These are phyloP conservation scores for Vimba vimba DNA, from an alignment of 2,113 vertebrate genomes.

Conservation along the genomic window DNA sequence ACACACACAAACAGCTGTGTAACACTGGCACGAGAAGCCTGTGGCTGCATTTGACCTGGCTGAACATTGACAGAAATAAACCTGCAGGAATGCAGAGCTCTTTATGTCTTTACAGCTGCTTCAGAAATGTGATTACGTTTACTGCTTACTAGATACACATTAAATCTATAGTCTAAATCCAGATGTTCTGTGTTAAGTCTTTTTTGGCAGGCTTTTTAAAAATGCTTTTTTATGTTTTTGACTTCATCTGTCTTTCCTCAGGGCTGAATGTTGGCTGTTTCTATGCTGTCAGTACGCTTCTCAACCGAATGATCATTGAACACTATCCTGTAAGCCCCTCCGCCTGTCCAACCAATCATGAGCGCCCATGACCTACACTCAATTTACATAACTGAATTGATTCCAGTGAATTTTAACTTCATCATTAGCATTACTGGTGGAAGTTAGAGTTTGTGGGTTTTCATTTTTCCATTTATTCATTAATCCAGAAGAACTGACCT, in stretches of 20 bases:
- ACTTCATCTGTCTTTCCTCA: conserved; percentile 64
- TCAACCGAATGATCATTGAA: conserved; percentile 89
- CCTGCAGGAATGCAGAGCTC: background rate
- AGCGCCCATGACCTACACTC: background rate
- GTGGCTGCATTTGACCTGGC: conserved; percentile 5
- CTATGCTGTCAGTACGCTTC: conserved; percentile 90
- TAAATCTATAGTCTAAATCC: no score
- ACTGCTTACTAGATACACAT: background rate
- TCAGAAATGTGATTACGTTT: background rate
- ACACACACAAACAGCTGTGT: conserved; percentile 1
- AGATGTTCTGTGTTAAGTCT: no score
- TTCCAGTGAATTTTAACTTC: background rate
- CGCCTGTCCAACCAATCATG: background rate
- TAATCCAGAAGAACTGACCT: background rate
- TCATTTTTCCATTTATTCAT: background rate
- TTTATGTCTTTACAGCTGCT: background rate
- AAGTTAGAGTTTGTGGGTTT: background rate
- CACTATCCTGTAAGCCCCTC: conserved; percentile 87
- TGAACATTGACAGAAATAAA: conserved; percentile 29
- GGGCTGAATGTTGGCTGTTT: conserved; percentile 93
- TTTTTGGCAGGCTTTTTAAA: background rate
- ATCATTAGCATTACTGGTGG: background rate
- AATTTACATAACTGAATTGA: background rate
- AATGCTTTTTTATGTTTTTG: conserved; percentile 7
- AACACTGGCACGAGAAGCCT: background rate